Evolutionary conservation across 1,140 invertebrate genomes (phyloP), one percentile per base, ranked within the genome.

Genomic region (Bicyclus anynana): DNA sequence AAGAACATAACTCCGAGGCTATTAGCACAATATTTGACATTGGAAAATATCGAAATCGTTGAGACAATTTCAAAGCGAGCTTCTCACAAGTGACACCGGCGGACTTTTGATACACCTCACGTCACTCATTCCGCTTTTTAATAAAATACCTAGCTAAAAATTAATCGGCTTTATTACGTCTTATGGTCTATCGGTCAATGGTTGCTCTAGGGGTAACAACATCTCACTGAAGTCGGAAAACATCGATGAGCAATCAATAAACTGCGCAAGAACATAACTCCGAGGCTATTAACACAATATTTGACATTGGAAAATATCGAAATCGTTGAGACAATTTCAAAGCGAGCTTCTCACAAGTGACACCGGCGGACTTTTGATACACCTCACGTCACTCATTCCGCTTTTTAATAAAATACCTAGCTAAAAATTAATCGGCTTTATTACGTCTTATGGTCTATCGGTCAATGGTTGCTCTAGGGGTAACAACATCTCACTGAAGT

Each of bases 371-470:
- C 74, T 63, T 68, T 72, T 75, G 79, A 59, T 68, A 61, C 70
- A 60, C 60, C 67, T 73, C 23, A 4, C 62, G 54, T 72, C n/a
- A 76, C 81, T 78, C 74, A 82, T 83, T 86, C 80, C 81, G 77
- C 83, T 84, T 86, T 86, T 81, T 81, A 87, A 80, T 86, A 83
- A 79, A 85, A 86, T 86, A 26, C 3, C 23, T 7, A 80, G 77
- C 78, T 84, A 88, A 88, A 84, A 88, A 88, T 88, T 83, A 80
- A 88, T 88, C 72, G 80, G 65, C 80, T 85, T 87, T 88, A 88
- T 88, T 86, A 77, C 81, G 73, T 71, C 70, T 26, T 4, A 26
- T 7, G 7, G 23, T n/a, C n/a, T n/a, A n/a, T n/a, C n/a, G n/a
- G 23, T 23, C 23, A 23, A 4, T 7, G n/a, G n/a, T 4, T 4